A percentile compares a stretch with the other conserved stretches of the same genome.
Evolutionary conservation across 2,888 invertebrate genomes (phyloP).

Genomic region (Stenolophus ochropezus): DNA sequence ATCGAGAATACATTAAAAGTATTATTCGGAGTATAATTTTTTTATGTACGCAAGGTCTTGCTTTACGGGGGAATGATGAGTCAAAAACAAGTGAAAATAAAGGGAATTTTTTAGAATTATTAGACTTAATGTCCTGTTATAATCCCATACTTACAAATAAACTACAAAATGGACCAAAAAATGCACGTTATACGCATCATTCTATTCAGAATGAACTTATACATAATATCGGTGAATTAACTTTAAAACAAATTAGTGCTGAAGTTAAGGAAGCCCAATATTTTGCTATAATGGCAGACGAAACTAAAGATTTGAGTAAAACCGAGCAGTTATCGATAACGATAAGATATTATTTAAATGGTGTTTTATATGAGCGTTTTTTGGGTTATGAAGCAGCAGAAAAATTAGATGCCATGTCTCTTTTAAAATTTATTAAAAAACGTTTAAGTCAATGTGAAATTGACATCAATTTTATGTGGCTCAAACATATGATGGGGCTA

Average conservation of each 20-base stretch:
- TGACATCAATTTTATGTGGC: slow-evolving; percentile 51
- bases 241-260: slow-evolving; percentile 43
- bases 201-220: slow-evolving; percentile 56
- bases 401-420: slow-evolving; percentile 6
- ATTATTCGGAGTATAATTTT: not conserved
- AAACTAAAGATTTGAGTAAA: slow-evolving; percentile 40
- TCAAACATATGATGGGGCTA: slow-evolving; percentile 59
- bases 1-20: not conserved
- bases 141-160: not conserved
- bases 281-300: slow-evolving; percentile 58
- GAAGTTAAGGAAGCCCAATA: not conserved
- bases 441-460: not conserved
- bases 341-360: slow-evolving; percentile 47
- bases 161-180: not conserved
- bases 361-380: slow-evolving; percentile 55
- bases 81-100: not conserved
- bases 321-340: slow-evolving; percentile 32
- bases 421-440: slow-evolving; percentile 44
- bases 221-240: slow-evolving; percentile 21
- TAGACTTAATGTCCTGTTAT: not conserved
- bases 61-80: not conserved
- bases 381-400: slow-evolving; percentile 51
- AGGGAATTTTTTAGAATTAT: slow-evolving; percentile 3
- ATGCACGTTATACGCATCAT: slow-evolving; percentile 44
- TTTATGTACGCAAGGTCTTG: not conserved